phyloP scores from a whole-genome alignment of 2,797 vertebrate genomes.

The Clarias pachynema region DNA sequence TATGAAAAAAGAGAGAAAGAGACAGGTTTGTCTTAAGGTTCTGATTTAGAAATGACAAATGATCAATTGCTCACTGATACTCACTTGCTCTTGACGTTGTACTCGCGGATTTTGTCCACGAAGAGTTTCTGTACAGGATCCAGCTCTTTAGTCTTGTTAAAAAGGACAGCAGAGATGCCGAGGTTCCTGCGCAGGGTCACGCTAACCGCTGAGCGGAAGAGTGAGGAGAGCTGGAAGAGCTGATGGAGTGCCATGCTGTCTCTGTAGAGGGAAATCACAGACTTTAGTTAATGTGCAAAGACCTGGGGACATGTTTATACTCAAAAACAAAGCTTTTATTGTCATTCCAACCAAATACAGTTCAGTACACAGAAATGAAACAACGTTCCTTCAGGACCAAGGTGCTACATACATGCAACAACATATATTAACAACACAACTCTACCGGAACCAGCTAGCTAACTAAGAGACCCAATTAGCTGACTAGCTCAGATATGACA shows the following conservation, averaged over 20 bases:
- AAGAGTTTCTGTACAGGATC: slow-evolving; percentile 97
- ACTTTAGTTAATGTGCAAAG: neutral
- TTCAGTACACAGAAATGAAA: no score
- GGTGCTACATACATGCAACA: no score
- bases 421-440: no score
- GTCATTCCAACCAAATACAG: no score
- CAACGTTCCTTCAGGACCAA: no score
- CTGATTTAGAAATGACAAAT: neutral
- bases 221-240: slow-evolving; percentile 78
- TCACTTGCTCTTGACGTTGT: slow-evolving; percentile 89
- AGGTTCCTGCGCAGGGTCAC: slow-evolving; percentile 85
- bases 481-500: no score
- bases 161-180: slow-evolving; percentile 83
- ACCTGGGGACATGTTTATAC: neutral
- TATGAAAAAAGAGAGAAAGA: neutral
- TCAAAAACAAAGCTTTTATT: neutral
- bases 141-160: slow-evolving; percentile 83
- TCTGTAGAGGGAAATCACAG: neutral
- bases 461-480: no score
- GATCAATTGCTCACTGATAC: slow-evolving; percentile 54
- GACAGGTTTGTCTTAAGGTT: neutral
- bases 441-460: no score
- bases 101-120: slow-evolving; percentile 94
- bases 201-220: slow-evolving; percentile 73
- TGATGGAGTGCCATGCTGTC: slow-evolving; percentile 82